Percentiles rank a stretch among this genome's conserved stretches.
Evolutionary conservation across 2,113 vertebrate species (phyloP).

Genomic region (Podarcis cretensis): DNA sequence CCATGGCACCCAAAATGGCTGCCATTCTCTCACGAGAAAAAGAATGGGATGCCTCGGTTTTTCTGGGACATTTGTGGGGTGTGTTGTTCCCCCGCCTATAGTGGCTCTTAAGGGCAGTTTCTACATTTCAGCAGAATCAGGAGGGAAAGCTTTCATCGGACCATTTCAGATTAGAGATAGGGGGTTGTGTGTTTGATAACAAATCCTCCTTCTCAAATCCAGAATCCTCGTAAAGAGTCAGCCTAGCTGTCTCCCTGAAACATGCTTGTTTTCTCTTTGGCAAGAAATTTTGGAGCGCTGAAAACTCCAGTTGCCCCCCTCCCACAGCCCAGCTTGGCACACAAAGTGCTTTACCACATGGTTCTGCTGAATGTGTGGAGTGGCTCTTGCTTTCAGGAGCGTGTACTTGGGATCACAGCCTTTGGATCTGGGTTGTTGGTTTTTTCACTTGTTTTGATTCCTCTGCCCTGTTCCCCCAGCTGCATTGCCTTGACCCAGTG

Average conservation of each 20-base stretch:
- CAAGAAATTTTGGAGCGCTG: background rate
- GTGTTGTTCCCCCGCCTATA: too few species aligned
- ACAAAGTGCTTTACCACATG: background rate
- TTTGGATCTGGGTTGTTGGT: background rate
- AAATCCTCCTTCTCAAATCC: background rate
- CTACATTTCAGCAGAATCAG: background rate
- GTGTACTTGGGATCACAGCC: background rate
- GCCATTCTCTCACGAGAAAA: too few species aligned
- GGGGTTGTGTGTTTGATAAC: background rate
- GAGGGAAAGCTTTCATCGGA: background rate
- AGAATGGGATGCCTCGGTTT: too few species aligned
- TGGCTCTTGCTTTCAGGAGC: background rate
- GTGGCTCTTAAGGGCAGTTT: background rate
- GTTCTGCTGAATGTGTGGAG: background rate
- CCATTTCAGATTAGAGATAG: background rate
- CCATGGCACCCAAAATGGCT: too few species aligned
- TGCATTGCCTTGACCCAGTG: background rate
- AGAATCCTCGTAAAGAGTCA: background rate
- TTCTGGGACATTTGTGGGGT: too few species aligned
- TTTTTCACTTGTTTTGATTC: background rate
- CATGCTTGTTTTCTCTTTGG: background rate
- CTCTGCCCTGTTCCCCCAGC: background rate
- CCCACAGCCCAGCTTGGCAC: background rate
- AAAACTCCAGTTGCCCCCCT: background rate
- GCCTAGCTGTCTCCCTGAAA: background rate